phyloP scores from a whole-genome alignment of 2,113 vertebrate genomes.

The Lucifuga dentata region DNA sequence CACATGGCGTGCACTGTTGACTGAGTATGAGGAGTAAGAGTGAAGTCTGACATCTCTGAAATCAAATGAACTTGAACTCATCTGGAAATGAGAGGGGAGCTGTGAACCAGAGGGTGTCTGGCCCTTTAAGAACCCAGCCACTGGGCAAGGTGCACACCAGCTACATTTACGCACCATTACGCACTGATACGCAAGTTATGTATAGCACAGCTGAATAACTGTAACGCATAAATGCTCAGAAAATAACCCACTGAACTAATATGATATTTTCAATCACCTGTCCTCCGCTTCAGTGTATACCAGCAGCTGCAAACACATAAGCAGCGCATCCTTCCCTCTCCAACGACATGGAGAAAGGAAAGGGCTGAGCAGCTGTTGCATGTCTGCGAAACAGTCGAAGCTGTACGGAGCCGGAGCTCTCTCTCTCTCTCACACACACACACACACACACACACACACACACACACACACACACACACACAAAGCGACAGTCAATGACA shows the following conservation, averaged over 20 bases:
- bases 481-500: constrained; percentile 56
- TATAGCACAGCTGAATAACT: constrained; percentile 40
- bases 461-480: constrained; percentile 8
- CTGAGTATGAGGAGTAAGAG: constrained; percentile 58
- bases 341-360: neutral
- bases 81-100: constrained; percentile 64
- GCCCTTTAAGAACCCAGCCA: constrained; percentile 71
- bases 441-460: constrained; percentile 15
- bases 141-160: constrained; percentile 45
- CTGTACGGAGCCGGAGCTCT: constrained; percentile 39
- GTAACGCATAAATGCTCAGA: constrained; percentile 1
- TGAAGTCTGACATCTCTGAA: constrained; percentile 51
- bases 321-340: constrained; percentile 11
- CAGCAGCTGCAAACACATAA: constrained; percentile 18
- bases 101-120: constrained; percentile 27
- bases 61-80: constrained; percentile 69
- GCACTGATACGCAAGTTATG: constrained; percentile 47
- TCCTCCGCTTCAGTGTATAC: constrained; percentile 10
- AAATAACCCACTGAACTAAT: constrained; percentile 24
- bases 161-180: constrained; percentile 62
- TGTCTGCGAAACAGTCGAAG: constrained; percentile 43
- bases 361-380: constrained; percentile 65
- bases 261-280: constrained; percentile 7
- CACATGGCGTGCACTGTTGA: constrained; percentile 57
- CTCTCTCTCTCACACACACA: constrained; percentile 24